Base-by-base conservation (phyloP, 2,797 vertebrate genomes). In the Fringilla coelebs region DNA sequence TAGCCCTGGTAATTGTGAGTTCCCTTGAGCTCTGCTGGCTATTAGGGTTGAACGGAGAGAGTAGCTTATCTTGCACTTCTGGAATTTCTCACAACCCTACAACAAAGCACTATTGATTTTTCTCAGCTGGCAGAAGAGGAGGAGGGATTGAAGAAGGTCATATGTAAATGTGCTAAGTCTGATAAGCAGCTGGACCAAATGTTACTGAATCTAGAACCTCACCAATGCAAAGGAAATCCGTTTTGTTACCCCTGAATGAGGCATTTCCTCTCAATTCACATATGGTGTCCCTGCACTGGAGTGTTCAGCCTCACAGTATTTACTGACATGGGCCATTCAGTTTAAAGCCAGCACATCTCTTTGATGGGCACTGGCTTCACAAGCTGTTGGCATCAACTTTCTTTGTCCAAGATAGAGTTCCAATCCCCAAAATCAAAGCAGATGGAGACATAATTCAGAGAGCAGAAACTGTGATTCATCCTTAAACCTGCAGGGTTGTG, bases 101-200 rank as follows among this genome's bases (percentile, higher is more conserved):
- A 94, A 90, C 88, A 96, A 96, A 94, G 93, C 90, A 60, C 71
- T 92, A 94, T 94, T 89, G 95, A 96, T 97, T 96, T 96, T 94
- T 77, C 68, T 84, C 57, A 91, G 91, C 80, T 9, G 3, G 85
- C 60, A 75, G 73, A 66, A 91, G 62, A 34, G 76, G 60, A 86
- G 52, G 24, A 82, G 77, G 38, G 61, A 68, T 65, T 62, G 90
- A 71, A 76, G 91, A 96, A 96, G 85, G 94, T 94, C 77, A 29
- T 88, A 94, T 89, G 93, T 85, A 96, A 95, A 91, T 94, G 68
- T 90, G 54, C 26, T 31, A 74, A 70, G 38, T 87, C 78, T 91
- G 88, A 71, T 92, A 77, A 95, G 82, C 40, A 85, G 38, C 63
- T 88, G 79, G 81, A 49, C 61, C 65, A 75, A 41, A 26, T 70